These are phyloP conservation scores for Temnothorax unifasciatus DNA, from an alignment of 2,888 invertebrate genomes.

Conservation along the genomic window DNA sequence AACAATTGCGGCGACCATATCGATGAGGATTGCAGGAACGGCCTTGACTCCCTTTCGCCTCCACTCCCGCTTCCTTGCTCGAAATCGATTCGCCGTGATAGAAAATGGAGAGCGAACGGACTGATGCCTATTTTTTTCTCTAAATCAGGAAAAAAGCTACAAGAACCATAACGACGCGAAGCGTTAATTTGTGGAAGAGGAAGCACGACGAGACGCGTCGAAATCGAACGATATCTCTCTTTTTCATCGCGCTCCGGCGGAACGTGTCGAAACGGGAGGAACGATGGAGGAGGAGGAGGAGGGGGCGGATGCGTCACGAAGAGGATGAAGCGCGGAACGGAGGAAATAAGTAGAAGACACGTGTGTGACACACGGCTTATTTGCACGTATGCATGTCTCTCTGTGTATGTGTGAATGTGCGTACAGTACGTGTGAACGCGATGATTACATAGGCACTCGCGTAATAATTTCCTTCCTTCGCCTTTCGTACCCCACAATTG, in stretches of 20 bases:
- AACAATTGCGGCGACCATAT: slow-evolving; percentile 9
- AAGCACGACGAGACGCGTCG: neutral
- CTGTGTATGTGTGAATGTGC: neutral
- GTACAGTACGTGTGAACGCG: neutral
- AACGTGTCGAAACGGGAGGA: neutral
- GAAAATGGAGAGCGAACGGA: neutral
- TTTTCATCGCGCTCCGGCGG: neutral
- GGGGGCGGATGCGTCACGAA: neutral
- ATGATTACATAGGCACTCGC: slow-evolving; percentile 35
- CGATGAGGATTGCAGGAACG: neutral
- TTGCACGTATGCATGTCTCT: neutral
- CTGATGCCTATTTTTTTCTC: neutral
- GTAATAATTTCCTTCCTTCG: slow-evolving; percentile 15
- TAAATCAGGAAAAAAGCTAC: neutral
- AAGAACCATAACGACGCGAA: neutral
- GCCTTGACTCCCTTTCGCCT: slow-evolving; percentile 22
- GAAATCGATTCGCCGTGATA: neutral
- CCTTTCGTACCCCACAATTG: neutral
- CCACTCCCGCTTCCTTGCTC: neutral
- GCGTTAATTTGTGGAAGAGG: neutral
- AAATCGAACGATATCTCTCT: slow-evolving; percentile 3
- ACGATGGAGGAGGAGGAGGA: too few species aligned
- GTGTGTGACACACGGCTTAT: neutral
- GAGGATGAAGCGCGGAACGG: neutral
- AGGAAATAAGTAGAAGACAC: neutral